phyloP scores from a whole-genome alignment of 2,888 invertebrate genomes.

The Caenorhabditis sp. region DNA sequence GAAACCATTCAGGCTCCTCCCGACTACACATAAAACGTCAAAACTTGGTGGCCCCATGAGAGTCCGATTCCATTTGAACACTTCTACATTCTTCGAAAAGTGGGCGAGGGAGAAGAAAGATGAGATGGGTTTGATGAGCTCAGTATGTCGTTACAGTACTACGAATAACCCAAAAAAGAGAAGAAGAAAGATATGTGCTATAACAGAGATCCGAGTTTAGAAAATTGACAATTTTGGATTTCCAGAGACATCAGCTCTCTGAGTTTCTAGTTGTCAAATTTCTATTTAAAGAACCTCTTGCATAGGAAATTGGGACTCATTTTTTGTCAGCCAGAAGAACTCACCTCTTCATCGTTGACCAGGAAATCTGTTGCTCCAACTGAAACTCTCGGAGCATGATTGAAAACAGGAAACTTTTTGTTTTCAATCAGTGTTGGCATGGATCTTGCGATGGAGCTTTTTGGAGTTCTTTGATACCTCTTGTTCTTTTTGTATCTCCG shows the following conservation, averaged over 20 bases:
- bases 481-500: conserved; percentile 56
- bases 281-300: neutral
- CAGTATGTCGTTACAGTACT: conserved; percentile 13
- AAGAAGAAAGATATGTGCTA: neutral
- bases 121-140: neutral
- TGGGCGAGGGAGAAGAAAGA: neutral
- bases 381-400: conserved; percentile 33
- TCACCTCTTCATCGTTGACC: conserved; percentile 47
- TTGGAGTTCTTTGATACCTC: conserved; percentile 38
- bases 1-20: conserved; percentile 45
- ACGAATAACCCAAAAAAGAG: neutral
- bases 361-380: conserved; percentile 36
- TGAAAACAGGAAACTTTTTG: conserved; percentile 24
- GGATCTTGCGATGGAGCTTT: conserved; percentile 43
- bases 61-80: conserved; percentile 53
- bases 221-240: no score
- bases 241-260: neutral
- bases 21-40: conserved; percentile 38
- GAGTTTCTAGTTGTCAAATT: neutral
- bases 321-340: conserved; percentile 1
- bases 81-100: conserved; percentile 19
- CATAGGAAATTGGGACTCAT: neutral
- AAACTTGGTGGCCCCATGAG: conserved; percentile 61
- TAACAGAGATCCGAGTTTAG: no score
- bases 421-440: conserved; percentile 60